A percentile compares a stretch with the other conserved stretches of the same genome.
Evolutionary conservation across 2,113 vertebrate species (phyloP).

Genomic region (Clupea harengus): DNA sequence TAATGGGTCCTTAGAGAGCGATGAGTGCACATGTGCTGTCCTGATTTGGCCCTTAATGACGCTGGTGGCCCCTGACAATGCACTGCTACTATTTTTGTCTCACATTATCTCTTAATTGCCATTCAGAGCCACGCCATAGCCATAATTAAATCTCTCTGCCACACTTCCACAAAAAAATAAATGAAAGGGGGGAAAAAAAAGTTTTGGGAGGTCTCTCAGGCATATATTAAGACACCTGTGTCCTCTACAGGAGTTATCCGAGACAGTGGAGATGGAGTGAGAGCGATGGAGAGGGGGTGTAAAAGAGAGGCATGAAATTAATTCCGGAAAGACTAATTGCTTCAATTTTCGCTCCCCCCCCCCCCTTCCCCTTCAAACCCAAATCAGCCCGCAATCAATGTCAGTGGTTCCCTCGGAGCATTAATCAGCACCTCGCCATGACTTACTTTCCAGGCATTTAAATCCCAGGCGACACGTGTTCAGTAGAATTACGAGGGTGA

Average conservation of each 20-base stretch:
- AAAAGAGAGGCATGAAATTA: neutral
- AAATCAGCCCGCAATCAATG: conserved; percentile 15
- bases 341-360: neutral
- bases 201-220: conserved; percentile 6
- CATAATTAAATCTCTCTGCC: conserved; percentile 1
- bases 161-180: neutral
- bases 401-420: neutral
- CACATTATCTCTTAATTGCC: neutral
- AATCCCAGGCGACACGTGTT: neutral
- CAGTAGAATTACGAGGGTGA: conserved; percentile 9
- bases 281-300: neutral
- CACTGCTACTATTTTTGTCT: neutral
- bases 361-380: neutral
- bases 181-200: neutral
- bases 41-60: neutral
- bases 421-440: neutral
- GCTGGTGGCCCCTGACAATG: neutral
- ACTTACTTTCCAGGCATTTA: neutral
- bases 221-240: neutral
- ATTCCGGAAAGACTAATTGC: conserved; percentile 22
- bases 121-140: neutral
- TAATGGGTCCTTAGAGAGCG: neutral
- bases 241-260: neutral
- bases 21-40: neutral
- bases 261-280: neutral